Evolutionary conservation across 2,888 invertebrate genomes (phyloP), one percentile per base, ranked within the genome.

Genomic region (Masnerella sp.): DNA sequence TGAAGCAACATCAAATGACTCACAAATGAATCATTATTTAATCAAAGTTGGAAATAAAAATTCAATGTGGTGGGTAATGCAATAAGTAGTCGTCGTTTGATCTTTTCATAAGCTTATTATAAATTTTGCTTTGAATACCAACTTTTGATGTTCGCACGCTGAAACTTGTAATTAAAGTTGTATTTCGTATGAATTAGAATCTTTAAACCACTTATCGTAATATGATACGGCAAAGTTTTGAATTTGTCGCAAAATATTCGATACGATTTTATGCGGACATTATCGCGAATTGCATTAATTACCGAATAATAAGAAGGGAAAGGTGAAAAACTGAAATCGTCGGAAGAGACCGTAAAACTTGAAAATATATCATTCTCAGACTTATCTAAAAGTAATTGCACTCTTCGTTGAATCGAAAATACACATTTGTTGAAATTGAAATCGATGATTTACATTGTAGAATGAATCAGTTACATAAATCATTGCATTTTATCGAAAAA

Each of bases 21-120:
- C 2, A 12, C 18, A 17, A 36, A 49, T 38, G 32, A 47, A 40
- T 62, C 42, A 42, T 22, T 30, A 62, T 62, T 62, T 51, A 40
- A 61, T 61, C 49, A 49, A 61, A 61, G 40, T 61, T 54, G 15
- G 43, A 11, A 65, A 49, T 42, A 32, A 12, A 45, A 52, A 34
- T 34, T 61, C 52, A 56, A 38, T 34, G 47, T 30, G 22, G 47
- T 69, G 38, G 38, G 25, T 54, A 38, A 25, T 15, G 59, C 28
- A 56, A 61, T 69, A 54, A 47, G 47, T 40, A 40, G 15, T 54
- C 43, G 25, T 43, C 58, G 47, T 70, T 70, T 42, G 52, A 56
- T 56, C 42, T 47, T 54, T 42, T 43, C 45, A 49, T 58, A 49
- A 70, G 58, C 49, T 56, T 34, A 70, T 56, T 62, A 64, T 51